Conservation (phyloP, 2,888 invertebrate genomes). For the Subacronicta megacephala region DNA sequence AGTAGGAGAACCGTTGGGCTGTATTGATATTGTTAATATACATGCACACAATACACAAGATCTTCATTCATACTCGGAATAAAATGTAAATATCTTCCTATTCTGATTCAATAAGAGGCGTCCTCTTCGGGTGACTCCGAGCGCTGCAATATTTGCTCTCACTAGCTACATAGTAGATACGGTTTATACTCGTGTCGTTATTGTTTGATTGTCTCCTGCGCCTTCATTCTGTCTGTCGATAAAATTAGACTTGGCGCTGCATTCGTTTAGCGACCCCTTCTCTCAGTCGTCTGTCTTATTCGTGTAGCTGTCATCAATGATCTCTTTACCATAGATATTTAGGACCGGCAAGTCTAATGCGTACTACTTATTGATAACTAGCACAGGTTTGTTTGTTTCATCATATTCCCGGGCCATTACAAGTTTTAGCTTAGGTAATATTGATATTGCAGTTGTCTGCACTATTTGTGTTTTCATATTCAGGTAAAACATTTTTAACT, state of each 20-base stretch:
- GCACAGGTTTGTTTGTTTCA: slow-evolving; percentile 1
- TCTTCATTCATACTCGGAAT: slow-evolving; percentile 2
- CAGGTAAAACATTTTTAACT: too few relatives aligned
- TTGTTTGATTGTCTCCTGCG: slow-evolving; percentile 19
- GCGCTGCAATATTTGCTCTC: not conserved
- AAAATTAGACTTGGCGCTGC: slow-evolving; percentile 41
- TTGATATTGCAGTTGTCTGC: not conserved
- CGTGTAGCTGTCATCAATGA: slow-evolving; percentile 10
- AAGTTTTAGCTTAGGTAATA: slow-evolving; percentile 3
- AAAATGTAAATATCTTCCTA: not conserved
- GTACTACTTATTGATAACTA: not conserved
- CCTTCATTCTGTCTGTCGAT: slow-evolving; percentile 39
- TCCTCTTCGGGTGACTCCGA: not conserved
- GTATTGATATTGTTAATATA: too few relatives aligned
- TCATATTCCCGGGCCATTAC: not conserved
- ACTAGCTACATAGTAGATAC: not conserved
- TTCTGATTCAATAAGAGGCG: not conserved
- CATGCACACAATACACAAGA: not conserved
- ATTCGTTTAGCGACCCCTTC: slow-evolving; percentile 25
- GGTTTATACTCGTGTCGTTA: slow-evolving; percentile 8
- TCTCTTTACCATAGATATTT: slow-evolving; percentile 7
- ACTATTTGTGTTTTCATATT: not conserved
- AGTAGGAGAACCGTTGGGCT: too few relatives aligned
- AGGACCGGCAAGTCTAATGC: slow-evolving; percentile 5
- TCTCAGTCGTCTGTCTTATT: slow-evolving; percentile 14